Evolutionary conservation across 2,113 vertebrate species (phyloP), one percentile per base, ranked within the genome.

Genomic region (Peromyscus polionotus): DNA sequence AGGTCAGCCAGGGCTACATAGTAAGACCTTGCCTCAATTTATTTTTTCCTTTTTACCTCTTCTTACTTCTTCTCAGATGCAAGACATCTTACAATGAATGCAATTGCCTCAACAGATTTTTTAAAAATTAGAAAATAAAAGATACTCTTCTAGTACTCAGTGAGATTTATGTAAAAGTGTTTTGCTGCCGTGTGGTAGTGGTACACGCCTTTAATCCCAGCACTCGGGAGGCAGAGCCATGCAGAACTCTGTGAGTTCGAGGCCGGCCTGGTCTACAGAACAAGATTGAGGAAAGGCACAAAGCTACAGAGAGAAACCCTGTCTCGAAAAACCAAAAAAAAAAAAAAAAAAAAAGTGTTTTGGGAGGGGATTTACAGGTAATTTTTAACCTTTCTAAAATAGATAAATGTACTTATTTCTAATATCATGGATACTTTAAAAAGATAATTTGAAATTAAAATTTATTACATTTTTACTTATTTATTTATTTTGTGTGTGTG

Each of bases 71-170:
- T 96, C 67, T 83, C 39, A 89, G 51, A 88, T 93, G 33, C 9
- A 91, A 86, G 5, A 80, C 36, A 68, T 22, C 20, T 90, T 88
- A 89, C 14, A 85, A 63, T 51, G 77, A 91, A 80, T 36, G 14
- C 0, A 86, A 57, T 1, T 70, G 12, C 89, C 72, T 76, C 28
- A 61, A 81, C 33, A 79, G 9, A 57, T 83, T 89, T 91, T 65
- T 95, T 36, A 45, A 75, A 48, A 88, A 76, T 42, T 88, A 85
- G n/a, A 86, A 88, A 93, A 28, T 39, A 80, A 95, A 86, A 73
- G 31, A 88, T 26, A 68, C 45, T 17, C 45, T 70, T 42, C 3
- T 59, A 36, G 54, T 59, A 54, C n/a, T 68, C 72, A 61, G 54
- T 95, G 90, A 90, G 17, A 61, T 22, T 76, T 5, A 67, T 54